Base-by-base conservation (phyloP, 2,113 vertebrate species). In the Microtus oregoni region DNA sequence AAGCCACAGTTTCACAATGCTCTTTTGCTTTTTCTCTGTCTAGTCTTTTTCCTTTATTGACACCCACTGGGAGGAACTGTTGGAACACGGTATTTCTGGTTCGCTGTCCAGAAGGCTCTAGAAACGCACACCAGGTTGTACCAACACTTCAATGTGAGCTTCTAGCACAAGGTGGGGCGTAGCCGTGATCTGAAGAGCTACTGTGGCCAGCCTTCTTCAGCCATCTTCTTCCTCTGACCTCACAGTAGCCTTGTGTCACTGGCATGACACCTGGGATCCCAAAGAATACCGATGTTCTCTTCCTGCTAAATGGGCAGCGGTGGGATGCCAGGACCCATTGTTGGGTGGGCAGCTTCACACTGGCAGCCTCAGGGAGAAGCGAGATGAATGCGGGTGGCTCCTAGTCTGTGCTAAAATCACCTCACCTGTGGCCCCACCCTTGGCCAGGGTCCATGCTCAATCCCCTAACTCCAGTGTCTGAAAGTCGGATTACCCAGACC, bases 401-500 rank as follows among this genome's bases (percentile, higher is more conserved):
- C 0, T 4, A 52, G 6, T 35, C 50, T 44, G 1, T 15, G 44
- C 58, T 35, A 79, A 86, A 58, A 15, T 72, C 79, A 41, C 55
- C 1, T 1, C 0, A 0, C 82, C 67, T n/a, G 26, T 70, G 12
- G 12, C 47, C 22, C 26, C 55, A 63, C 82, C 96, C 95, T 35
- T 50, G 86, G 85, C n/a, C 1, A 52, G 78, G 68, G n/a, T 55
- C 26, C 32, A 0, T 20, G n/a, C 73, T 94, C 83, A 28, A 28
- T 52, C 55, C 88, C 55, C 58, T 19, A 70, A 58, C 72, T 82
- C 72, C 65, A 30, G 81, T 26, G 94, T 95, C 95, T 95, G 94
- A 41, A 68, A 86, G 89, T 83, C 8, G 28, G 94, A 94, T 94
- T 96, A 95, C 61, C 41, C 83, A 88, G 96, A 94, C 94, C 97